Evolutionary conservation across 2,888 invertebrate species (phyloP), one percentile per base, ranked within the genome.

Genomic region (Abrostola tripartita): DNA sequence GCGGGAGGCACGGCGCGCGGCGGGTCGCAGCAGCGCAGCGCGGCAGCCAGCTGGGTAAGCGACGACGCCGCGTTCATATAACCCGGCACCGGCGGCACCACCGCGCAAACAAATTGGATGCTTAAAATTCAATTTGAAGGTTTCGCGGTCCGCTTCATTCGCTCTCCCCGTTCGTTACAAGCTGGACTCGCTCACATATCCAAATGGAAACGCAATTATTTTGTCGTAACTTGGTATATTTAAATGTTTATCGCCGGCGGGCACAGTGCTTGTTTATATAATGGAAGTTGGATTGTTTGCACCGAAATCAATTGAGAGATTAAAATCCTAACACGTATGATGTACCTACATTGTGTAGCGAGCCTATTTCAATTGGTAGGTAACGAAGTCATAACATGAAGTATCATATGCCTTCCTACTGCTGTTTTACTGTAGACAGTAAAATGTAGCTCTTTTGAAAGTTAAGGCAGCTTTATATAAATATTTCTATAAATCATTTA

Each of bases 61-160:
- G 75, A 66, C 78, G 83, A 81, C 81, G 74, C 79, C 80, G 74
- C 83, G 85, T 85, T 86, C 83, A 86, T 87, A 88, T 85, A 85
- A 85, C 84, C 84, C 77, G 68, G 68, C 73, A 76, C 80, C 76
- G 83, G 81, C 89, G 85, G 88, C 85, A 85, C 88, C 85, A 86
- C 88, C 84, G 88, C 85, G 87, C 90, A 92, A 94, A 93, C 94
- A 93, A 93, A 94, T 94, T 94, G 94, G 92, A 94, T 92, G 92
- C 94, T 93, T 94, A 93, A 94, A 94, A 94, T 94, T 94, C 94
- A 94, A 94, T 94, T 93, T 93, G 89, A 93, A 93, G 93, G 94
- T 93, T 94, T 93, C 92, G 92, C 92, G 94, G 94, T 91, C 89
- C 90, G 89, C 90, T 92, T 92, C 91, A 92, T 93, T 91, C 90